phyloP scores from a whole-genome alignment of 1,140 invertebrate genomes.

The Trigoniulus corallinus region DNA sequence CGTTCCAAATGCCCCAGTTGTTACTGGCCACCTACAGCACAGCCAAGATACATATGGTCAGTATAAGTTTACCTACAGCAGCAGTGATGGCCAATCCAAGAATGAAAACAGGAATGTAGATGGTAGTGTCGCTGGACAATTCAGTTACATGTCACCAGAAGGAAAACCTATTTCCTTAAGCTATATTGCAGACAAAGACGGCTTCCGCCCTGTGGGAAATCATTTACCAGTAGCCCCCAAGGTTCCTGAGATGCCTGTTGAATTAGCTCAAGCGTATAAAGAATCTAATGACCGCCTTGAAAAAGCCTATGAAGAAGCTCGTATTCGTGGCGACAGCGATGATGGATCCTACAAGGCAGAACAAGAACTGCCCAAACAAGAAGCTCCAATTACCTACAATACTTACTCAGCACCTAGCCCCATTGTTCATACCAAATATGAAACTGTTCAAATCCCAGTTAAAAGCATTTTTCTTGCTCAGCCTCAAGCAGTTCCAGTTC shows the following conservation, averaged over 20 bases:
- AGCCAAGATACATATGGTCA: neutral
- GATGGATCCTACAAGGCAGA: too few relatives aligned
- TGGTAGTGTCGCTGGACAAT: slow-evolving; percentile 4
- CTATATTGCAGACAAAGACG: slow-evolving; percentile 6
- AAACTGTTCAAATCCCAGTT: too few relatives aligned
- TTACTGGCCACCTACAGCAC: too few relatives aligned
- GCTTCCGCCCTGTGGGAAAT: slow-evolving; percentile 1
- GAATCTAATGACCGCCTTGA: neutral
- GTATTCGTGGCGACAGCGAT: too few relatives aligned
- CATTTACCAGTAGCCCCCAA: neutral
- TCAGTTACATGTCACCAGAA: slow-evolving; percentile 1
- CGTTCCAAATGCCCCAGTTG: too few relatives aligned
- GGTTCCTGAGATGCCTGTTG: neutral
- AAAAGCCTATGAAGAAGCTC: neutral
- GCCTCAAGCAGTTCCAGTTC: too few relatives aligned
- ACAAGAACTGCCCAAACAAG: too few relatives aligned
- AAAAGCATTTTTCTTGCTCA: too few relatives aligned
- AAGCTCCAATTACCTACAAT: too few relatives aligned
- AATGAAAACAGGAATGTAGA: neutral
- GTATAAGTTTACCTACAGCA: neutral
- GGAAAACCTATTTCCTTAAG: neutral
- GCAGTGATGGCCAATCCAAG: neutral
- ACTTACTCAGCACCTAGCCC: too few relatives aligned
- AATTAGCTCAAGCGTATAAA: neutral
- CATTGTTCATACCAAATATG: too few relatives aligned